These are phyloP conservation scores for Steatornis caripensis DNA, from an alignment of 2,113 vertebrate species.

Conservation along the genomic window DNA sequence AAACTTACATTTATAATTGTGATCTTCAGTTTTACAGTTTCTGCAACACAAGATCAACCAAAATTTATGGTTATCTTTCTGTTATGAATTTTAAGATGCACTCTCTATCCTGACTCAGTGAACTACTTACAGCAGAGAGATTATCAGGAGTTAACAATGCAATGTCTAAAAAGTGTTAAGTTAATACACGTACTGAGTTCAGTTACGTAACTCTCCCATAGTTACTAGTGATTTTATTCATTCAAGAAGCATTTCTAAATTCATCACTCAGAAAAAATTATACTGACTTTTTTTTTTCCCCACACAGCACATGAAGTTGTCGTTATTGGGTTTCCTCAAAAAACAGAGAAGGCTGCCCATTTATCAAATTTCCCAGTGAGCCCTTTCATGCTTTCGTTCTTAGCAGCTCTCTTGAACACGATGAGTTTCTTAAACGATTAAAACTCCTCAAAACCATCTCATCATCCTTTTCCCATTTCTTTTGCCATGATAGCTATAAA, in stretches of 20 bases:
- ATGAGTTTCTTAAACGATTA: not conserved
- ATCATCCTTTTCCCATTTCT: not conserved
- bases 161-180: not conserved
- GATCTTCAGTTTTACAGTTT: not conserved
- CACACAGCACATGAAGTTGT: not conserved
- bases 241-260: not conserved
- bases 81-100: not conserved
- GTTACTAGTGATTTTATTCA: not conserved
- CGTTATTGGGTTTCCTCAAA: not conserved
- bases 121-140: not conserved
- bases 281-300: not conserved
- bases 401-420: not conserved
- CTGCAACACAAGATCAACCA: not conserved
- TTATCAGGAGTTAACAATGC: not conserved
- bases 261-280: not conserved
- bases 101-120: not conserved
- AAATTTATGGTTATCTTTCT: not conserved
- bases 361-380: not conserved
- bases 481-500: not conserved
- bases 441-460: not conserved
- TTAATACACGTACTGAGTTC: not conserved
- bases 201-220: not conserved
- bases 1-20: not conserved
- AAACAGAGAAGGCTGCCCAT: not conserved
- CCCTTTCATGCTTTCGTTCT: not conserved